Evolutionary conservation across 92 coral and sea anemone species (phyloP), one percentile per base, ranked within the genome.

Genomic region (Epizoanthus illoricatus): DNA sequence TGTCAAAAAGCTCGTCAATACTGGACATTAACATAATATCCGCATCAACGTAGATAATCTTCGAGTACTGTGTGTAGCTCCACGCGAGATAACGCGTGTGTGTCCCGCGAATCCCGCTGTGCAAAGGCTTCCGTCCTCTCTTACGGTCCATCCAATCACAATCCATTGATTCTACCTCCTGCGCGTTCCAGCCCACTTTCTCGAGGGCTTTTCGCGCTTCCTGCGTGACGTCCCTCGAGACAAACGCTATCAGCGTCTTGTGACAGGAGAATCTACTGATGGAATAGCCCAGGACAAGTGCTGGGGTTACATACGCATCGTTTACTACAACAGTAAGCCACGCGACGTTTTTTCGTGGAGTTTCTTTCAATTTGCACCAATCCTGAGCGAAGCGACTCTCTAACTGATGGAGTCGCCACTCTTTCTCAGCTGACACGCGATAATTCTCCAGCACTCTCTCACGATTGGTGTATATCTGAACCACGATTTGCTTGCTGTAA

Each of bases 11-110:
- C 74, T 91, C 93, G 76, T 93, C 98, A n/a, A 91, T 89, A 63
- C 75, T 28, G 36, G 36, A 85, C 66, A 93, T 59, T 16, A 84
- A 74, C 93, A 93, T 89, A 59, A 76, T 83, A 73, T 93, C 98
- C 2, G 94, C 81, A 58, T 93, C 98, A 24, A 83, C 84, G 67
- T 93, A 91, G 89, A 85, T 28, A 28, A 28, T 28, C 36, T 28
- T 28, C 36, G 36, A 28, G 36, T 28, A 28, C 36, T 28, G 36
- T 4, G 92, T 85, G 54, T 76, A 87, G 57, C 80, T 93, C 94
- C 94, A 93, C 3, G 98, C 98, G 24, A 89, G 90, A 59, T 88
- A 93, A 24, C 98, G 85, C 11, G 98, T 91, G 83, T 93, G 92
- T 13, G 98, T 93, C 8, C 98, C 94, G 40, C 63, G 82, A 23